A percentile compares a stretch with the other conserved stretches of the same genome.
Evolutionary conservation across 1,140 invertebrate genomes (phyloP).

Genomic region (Calliphora vicina): DNA sequence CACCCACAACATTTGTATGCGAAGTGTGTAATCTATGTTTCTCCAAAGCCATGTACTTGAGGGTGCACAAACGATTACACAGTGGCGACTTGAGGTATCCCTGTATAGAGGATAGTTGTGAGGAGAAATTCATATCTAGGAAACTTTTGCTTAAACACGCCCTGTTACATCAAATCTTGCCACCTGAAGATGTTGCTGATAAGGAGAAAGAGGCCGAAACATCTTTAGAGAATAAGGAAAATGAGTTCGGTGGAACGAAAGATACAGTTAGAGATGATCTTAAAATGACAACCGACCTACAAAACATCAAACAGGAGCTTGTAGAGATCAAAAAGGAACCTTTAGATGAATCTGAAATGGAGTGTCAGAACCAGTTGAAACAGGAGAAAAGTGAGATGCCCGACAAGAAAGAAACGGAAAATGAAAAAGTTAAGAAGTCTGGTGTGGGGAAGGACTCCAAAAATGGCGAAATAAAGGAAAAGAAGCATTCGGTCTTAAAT

Average conservation of each 20-base stretch:
- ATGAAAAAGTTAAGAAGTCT: slow-evolving; percentile 55
- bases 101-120: slow-evolving; percentile 74
- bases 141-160: slow-evolving; percentile 78
- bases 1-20: slow-evolving; percentile 77
- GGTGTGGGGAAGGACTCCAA: slow-evolving; percentile 40
- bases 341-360: not conserved
- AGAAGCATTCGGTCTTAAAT: not conserved
- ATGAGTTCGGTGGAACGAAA: not conserved
- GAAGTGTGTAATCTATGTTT: slow-evolving; percentile 81
- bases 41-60: slow-evolving; percentile 77
- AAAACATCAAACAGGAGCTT: not conserved
- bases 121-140: slow-evolving; percentile 81
- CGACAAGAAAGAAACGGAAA: slow-evolving; percentile 45
- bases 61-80: slow-evolving; percentile 84
- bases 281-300: not conserved
- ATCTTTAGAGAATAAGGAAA: slow-evolving; percentile 43
- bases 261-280: not conserved
- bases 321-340: slow-evolving; percentile 14
- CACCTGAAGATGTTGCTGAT: slow-evolving; percentile 35
- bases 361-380: not conserved
- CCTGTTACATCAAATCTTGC: slow-evolving; percentile 57
- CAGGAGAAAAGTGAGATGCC: not conserved
- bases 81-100: slow-evolving; percentile 73
- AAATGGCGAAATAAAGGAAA: slow-evolving; percentile 5
- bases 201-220: slow-evolving; percentile 38